These are phyloP conservation scores for Cnemophilus loriae DNA, from an alignment of 2,113 vertebrate species.

Conservation along the genomic window DNA sequence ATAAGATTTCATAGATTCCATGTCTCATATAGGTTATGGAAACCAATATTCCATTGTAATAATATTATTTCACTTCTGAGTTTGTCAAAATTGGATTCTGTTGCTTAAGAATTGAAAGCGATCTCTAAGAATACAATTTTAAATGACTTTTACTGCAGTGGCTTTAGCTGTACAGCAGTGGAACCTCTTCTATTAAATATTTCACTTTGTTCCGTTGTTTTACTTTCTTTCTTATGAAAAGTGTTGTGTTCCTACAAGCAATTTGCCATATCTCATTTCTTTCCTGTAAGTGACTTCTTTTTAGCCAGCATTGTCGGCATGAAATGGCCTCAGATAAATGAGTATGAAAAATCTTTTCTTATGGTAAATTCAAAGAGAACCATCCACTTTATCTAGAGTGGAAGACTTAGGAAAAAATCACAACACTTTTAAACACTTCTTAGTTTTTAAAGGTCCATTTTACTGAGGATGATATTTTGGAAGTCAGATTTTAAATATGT, in stretches of 20 bases:
- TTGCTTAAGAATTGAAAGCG: neutral
- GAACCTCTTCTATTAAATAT: neutral
- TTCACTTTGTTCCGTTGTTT: neutral
- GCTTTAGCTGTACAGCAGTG: neutral
- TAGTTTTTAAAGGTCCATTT: neutral
- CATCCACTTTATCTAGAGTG: accelerated
- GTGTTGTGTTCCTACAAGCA: neutral
- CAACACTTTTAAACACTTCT: neutral
- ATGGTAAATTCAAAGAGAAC: neutral
- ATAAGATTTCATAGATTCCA: neutral
- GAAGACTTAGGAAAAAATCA: neutral
- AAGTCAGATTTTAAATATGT: neutral
- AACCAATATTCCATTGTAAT: neutral
- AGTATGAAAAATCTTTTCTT: neutral
- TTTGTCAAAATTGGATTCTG: neutral
- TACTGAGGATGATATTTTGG: neutral
- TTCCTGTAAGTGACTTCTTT: neutral
- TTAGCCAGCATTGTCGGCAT: neutral
- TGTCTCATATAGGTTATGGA: neutral
- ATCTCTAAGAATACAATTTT: neutral
- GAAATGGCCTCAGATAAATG: neutral
- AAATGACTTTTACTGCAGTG: neutral
- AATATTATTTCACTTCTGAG: neutral
- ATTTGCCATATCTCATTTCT: neutral
- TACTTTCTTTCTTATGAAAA: neutral